phyloP scores from a whole-genome alignment of 2,113 vertebrate genomes.

The Crotophaga sulcirostris region DNA sequence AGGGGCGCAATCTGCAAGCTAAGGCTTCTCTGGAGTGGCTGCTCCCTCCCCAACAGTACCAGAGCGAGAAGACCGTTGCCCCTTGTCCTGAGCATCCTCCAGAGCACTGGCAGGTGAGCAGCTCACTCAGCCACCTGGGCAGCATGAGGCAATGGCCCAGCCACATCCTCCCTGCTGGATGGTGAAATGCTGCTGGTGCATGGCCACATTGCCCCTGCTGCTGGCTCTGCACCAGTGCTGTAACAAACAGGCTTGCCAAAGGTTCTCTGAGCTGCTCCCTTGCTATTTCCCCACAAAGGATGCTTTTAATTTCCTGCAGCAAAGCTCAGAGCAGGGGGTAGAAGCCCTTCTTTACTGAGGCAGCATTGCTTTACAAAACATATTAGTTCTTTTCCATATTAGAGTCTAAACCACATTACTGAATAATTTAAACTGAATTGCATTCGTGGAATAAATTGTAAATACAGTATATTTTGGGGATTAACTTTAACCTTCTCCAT shows the following conservation, averaged over 20 bases:
- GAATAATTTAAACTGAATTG: neutral
- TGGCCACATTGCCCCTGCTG: rapidly evolving
- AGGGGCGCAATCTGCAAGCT: neutral
- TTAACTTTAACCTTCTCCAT: neutral
- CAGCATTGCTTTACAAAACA: neutral
- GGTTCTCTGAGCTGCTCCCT: neutral
- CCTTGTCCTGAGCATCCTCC: neutral
- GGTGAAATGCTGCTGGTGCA: neutral
- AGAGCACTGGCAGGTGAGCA: neutral
- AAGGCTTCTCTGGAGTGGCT: neutral
- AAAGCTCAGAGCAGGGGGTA: neutral
- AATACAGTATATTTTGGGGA: neutral
- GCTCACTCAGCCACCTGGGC: rapidly evolving
- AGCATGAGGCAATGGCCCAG: rapidly evolving
- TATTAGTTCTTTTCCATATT: neutral
- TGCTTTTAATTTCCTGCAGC: neutral
- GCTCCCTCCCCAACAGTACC: too few species aligned
- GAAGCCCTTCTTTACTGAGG: neutral
- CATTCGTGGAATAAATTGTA: neutral
- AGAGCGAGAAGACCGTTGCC: rapidly evolving
- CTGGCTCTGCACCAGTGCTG: too few species aligned
- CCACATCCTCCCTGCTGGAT: neutral
- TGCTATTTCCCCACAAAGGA: neutral
- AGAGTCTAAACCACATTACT: neutral
- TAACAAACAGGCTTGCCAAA: neutral